These are phyloP conservation scores for Serripes groenlandicus DNA, from an alignment of 2,888 invertebrate genomes.

Conservation along the genomic window DNA sequence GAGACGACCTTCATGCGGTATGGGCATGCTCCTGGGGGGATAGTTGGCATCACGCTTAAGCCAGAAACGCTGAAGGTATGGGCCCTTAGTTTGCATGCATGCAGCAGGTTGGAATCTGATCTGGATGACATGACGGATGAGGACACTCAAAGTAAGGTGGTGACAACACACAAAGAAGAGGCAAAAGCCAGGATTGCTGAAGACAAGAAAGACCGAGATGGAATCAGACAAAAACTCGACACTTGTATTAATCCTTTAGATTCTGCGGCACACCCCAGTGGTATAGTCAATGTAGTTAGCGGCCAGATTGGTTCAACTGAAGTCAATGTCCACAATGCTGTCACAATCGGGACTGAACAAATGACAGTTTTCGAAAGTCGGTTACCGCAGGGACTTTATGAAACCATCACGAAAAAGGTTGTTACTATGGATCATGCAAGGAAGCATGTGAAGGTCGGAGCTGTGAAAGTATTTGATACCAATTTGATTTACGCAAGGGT, in stretches of 20 bases:
- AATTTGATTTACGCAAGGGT: conserved; percentile 30
- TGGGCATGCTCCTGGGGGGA: conserved; percentile 68
- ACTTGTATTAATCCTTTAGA: conserved; percentile 25
- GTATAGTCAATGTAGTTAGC: conserved; percentile 24
- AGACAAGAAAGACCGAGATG: conserved; percentile 34
- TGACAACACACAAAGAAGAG: conserved; percentile 32
- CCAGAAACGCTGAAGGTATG: conserved; percentile 62
- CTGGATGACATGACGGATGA: conserved; percentile 27
- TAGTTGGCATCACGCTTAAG: conserved; percentile 72
- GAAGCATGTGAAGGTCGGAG: conserved; percentile 10
- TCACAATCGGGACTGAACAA: conserved; percentile 23
- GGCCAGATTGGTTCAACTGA: conserved; percentile 8
- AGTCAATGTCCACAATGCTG: conserved; percentile 37
- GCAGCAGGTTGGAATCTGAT: conserved; percentile 41
- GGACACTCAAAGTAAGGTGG: neutral
- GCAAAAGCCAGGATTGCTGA: neutral
- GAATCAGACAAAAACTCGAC: conserved; percentile 26
- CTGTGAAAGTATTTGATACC: conserved; percentile 30
- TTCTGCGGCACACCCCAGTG: conserved; percentile 11
- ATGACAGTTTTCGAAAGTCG: conserved; percentile 22
- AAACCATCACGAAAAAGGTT: neutral
- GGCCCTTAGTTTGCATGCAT: conserved; percentile 66
- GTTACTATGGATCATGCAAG: conserved; percentile 1
- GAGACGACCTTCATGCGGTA: conserved; percentile 74
- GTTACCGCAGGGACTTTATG: conserved; percentile 30